Conservation (phyloP, 1,140 invertebrate species). For the Lineus longissimus region DNA sequence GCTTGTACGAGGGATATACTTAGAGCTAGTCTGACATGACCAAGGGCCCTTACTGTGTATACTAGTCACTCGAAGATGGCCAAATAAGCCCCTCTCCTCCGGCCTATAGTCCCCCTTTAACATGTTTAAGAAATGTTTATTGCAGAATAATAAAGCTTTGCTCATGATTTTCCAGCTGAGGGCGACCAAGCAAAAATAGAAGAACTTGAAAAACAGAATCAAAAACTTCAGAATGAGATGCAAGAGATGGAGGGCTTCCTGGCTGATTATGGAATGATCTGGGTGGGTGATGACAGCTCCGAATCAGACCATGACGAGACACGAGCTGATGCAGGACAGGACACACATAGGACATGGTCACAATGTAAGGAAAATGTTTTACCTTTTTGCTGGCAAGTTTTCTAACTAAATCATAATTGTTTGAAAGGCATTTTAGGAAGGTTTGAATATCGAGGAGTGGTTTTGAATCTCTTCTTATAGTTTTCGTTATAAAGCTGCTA, state of each 20-base stretch:
- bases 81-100: not conserved
- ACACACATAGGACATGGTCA: not conserved
- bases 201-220: conserved; percentile 42
- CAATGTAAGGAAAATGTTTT: conserved; percentile 15
- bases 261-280: conserved; percentile 52
- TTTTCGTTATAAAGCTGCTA: too few relatives aligned
- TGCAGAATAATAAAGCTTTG: not conserved
- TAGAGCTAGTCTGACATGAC: too few relatives aligned
- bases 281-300: conserved; percentile 43
- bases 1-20: too few relatives aligned
- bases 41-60: too few relatives aligned
- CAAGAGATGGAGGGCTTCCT: conserved; percentile 54
- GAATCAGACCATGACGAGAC: conserved; percentile 23
- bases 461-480: too few relatives aligned
- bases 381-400: not conserved
- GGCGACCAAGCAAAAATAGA: conserved; percentile 8
- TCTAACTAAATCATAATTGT: too few relatives aligned
- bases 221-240: conserved; percentile 44
- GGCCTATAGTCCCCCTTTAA: too few relatives aligned
- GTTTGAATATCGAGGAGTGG: not conserved
- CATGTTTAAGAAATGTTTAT: not conserved
- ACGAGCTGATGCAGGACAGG: conserved; percentile 27
- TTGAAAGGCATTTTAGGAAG: too few relatives aligned
- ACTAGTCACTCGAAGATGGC: not conserved
- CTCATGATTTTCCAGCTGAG: conserved; percentile 1